These are phyloP conservation scores for Sarcophaga peregrina DNA, from an alignment of 1,140 invertebrate genomes.

Conservation along the genomic window DNA sequence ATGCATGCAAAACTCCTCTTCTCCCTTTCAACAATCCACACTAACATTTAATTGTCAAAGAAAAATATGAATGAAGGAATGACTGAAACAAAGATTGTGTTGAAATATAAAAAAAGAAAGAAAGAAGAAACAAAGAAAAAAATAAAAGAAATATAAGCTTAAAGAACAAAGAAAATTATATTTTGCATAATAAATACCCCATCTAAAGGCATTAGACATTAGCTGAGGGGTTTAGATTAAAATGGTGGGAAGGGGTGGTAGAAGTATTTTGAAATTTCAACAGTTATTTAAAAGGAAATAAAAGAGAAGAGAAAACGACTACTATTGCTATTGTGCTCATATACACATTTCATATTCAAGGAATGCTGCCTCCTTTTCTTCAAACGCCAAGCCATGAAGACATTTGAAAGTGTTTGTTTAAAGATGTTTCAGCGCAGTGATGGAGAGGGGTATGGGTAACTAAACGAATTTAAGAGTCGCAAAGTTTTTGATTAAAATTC, in stretches of 20 bases:
- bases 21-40: not conserved
- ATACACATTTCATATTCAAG: too few species aligned
- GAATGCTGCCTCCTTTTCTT: not conserved
- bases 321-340: not conserved
- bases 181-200: slow-evolving; percentile 42
- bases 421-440: not conserved
- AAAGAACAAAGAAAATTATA: slow-evolving; percentile 40
- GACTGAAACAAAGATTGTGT: not conserved
- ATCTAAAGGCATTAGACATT: not conserved
- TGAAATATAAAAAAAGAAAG: too few species aligned
- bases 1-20: not conserved
- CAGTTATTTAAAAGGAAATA: slow-evolving; percentile 24
- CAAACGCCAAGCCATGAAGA: not conserved
- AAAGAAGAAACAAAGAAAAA: too few species aligned
- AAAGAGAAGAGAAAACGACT: not conserved
- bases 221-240: not conserved
- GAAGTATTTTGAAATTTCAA: slow-evolving; percentile 19
- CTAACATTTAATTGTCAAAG: slow-evolving; percentile 38
- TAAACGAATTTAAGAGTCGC: not conserved
- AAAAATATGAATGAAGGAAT: slow-evolving; percentile 10
- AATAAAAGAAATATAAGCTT: not conserved
- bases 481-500: slow-evolving; percentile 32
- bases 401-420: not conserved
- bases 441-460: not conserved
- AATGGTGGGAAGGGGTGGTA: not conserved